These are phyloP conservation scores for Emberiza fucata DNA, from an alignment of 2,113 vertebrate species.

Conservation along the genomic window DNA sequence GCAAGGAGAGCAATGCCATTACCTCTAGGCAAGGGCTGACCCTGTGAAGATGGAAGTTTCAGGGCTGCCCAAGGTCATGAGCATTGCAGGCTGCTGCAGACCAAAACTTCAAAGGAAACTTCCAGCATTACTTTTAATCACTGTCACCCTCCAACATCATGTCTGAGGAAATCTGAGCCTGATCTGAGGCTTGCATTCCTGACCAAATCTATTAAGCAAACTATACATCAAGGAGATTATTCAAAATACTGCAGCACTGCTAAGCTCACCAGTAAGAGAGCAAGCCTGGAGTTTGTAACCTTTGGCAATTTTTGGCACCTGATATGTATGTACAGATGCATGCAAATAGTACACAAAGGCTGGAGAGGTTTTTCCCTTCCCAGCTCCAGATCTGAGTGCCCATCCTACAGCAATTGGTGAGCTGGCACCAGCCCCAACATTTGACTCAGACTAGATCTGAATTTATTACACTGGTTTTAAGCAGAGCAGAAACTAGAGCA, in stretches of 20 bases:
- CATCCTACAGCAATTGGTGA: neutral
- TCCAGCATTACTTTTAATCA: neutral
- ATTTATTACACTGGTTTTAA: neutral
- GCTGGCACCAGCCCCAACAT: neutral
- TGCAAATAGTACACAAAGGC: neutral
- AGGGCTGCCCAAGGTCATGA: neutral
- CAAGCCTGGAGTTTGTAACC: neutral
- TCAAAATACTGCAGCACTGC: neutral
- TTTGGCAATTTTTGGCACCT: neutral
- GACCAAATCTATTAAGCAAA: neutral
- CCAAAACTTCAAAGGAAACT: neutral
- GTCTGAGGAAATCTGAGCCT: neutral
- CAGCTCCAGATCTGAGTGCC: neutral
- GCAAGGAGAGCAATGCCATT: neutral
- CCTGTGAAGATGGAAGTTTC: neutral
- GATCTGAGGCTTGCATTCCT: neutral
- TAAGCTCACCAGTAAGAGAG: neutral
- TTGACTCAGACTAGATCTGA: neutral
- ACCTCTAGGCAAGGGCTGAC: neutral
- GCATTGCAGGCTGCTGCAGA: neutral
- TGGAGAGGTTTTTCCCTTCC: neutral
- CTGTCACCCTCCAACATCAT: neutral
- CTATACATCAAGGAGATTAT: neutral
- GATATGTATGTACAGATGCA: neutral
- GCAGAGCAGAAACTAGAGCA: neutral